Evolutionary conservation across 2,888 invertebrate genomes (phyloP).

Genomic region (Phalera bucephala): DNA sequence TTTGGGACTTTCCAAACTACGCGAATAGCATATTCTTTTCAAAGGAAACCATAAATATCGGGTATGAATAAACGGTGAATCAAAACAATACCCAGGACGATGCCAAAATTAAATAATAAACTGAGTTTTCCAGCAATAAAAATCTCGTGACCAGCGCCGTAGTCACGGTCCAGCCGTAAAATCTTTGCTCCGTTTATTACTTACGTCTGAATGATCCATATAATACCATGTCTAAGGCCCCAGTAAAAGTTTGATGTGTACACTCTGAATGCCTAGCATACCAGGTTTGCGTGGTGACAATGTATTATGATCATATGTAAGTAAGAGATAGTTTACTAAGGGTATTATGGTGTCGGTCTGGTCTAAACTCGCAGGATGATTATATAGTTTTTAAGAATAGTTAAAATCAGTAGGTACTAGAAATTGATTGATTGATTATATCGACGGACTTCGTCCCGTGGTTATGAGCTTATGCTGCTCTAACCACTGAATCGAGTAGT

Average conservation of each 20-base stretch:
- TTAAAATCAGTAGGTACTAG: no score
- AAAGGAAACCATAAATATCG: no score
- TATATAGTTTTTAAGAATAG: no score
- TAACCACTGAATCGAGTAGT: no score
- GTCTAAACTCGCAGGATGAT: conserved; percentile 1
- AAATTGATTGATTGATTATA: no score
- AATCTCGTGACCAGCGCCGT: conserved; percentile 40
- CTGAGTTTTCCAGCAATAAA: conserved; percentile 47
- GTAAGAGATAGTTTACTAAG: conserved; percentile 23
- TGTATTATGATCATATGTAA: conserved; percentile 15
- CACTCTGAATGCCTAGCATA: conserved; percentile 34
- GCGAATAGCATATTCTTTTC: no score
- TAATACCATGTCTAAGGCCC: conserved; percentile 52
- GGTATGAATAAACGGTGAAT: no score
- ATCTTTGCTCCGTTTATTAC: conserved; percentile 63
- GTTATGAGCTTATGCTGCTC: no score
- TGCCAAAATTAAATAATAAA: no score
- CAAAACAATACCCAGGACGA: no score
- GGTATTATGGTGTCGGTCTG: conserved; percentile 23
- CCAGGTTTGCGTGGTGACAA: conserved; percentile 27
- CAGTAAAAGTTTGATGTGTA: conserved; percentile 54
- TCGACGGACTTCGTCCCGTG: no score
- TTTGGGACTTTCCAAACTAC: no score
- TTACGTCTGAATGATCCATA: conserved; percentile 53
- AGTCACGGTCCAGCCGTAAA: conserved; percentile 62